Conservation (phyloP, 2,797 vertebrate species). For the Lacerta viridis region DNA sequence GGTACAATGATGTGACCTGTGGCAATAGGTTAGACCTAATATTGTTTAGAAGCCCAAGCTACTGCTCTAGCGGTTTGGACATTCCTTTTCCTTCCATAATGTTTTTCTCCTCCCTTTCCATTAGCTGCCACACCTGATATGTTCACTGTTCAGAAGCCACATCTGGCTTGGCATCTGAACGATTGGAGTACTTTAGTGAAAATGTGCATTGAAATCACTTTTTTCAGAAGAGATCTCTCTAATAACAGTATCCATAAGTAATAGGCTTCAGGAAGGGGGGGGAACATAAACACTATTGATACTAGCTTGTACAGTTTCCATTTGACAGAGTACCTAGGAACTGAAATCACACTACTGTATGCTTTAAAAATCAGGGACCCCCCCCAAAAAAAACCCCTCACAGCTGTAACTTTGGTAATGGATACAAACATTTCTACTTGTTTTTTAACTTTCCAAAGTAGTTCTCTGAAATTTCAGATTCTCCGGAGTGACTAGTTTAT, state of each 20-base stretch:
- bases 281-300: not conserved
- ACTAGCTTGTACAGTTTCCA: constrained; percentile 11
- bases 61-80: constrained; percentile 16
- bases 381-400: not conserved
- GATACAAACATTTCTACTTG: not conserved
- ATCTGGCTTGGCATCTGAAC: constrained; percentile 51
- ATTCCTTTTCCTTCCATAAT: constrained; percentile 23
- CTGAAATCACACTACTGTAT: not conserved
- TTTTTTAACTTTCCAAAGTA: not conserved
- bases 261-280: constrained; percentile 9
- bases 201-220: not conserved
- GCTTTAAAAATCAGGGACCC: constrained; percentile 20
- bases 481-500: not conserved
- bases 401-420: not conserved
- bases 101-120: constrained; percentile 43
- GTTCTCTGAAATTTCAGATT: constrained; percentile 18
- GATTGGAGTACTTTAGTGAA: constrained; percentile 41
- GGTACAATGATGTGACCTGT: constrained; percentile 2
- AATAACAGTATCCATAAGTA: constrained; percentile 42
- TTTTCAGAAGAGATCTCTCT: constrained; percentile 17
- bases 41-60: constrained; percentile 24
- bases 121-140: constrained; percentile 53
- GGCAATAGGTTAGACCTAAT: constrained; percentile 28
- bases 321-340: constrained; percentile 14
- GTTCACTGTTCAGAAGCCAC: constrained; percentile 45